Conservation (phyloP, 2,888 invertebrate species). For the Bombylius discolor region DNA sequence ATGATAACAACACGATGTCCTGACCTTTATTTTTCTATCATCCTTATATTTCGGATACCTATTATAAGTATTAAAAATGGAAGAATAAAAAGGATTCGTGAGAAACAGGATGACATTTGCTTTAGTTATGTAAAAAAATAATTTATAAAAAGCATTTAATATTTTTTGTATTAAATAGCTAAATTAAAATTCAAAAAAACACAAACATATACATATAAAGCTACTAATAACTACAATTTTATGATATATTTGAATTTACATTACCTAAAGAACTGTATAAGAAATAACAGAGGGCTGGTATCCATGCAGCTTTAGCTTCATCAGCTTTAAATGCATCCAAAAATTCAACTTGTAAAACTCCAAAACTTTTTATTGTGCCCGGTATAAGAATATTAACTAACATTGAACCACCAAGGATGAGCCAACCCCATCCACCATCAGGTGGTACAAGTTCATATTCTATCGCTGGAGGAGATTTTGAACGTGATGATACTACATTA, state of each 20-base stretch:
- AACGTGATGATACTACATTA: not conserved
- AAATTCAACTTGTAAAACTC: conserved; percentile 72
- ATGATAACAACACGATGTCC: not conserved
- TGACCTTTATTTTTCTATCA: not conserved
- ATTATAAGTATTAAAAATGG: conserved; percentile 11
- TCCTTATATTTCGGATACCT: conserved; percentile 7
- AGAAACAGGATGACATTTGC: conserved; percentile 11
- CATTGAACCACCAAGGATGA: conserved; percentile 58
- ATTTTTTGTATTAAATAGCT: too few relatives aligned
- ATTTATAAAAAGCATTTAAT: too few relatives aligned
- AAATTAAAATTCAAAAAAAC: too few relatives aligned
- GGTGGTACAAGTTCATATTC: conserved; percentile 65
- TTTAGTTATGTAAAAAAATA: too few relatives aligned
- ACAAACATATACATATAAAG: too few relatives aligned
- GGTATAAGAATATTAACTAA: conserved; percentile 74
- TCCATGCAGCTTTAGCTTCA: conserved; percentile 62
- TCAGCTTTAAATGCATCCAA: conserved; percentile 63
- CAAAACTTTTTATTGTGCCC: conserved; percentile 78
- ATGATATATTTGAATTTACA: conserved; percentile 15
- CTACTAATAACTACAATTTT: not conserved
- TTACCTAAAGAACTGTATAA: conserved; percentile 77
- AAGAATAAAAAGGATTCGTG: conserved; percentile 8
- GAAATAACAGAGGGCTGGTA: conserved; percentile 79
- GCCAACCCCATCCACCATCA: conserved; percentile 80
- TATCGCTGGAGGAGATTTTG: not conserved